A percentile compares a stretch with the other conserved stretches of the same genome.
Conservation (phyloP, 2,888 invertebrate species). For the Scaptomyza polygonia region DNA sequence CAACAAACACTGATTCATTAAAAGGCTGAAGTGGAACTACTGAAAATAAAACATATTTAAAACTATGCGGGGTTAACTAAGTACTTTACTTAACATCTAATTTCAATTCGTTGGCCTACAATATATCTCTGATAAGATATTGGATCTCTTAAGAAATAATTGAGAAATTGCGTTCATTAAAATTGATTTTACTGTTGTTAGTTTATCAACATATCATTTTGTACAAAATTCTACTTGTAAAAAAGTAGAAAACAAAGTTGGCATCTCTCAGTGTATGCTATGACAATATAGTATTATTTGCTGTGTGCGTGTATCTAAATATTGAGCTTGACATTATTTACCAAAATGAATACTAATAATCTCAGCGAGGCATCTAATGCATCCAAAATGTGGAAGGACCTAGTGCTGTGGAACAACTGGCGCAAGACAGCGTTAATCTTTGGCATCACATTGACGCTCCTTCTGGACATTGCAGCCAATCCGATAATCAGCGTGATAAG, state of each 20-base stretch:
- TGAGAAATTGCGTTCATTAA: too few species aligned
- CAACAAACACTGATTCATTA: too few species aligned
- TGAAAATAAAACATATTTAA: too few species aligned
- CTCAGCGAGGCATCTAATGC: not conserved
- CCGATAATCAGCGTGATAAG: constrained; percentile 55
- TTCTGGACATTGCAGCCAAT: constrained; percentile 42
- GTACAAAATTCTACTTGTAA: not conserved
- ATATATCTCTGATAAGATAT: too few species aligned
- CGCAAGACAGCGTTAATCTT: constrained; percentile 38
- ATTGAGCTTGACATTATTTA: not conserved
- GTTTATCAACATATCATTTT: not conserved
- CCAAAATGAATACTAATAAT: constrained; percentile 23
- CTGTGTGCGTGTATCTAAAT: not conserved
- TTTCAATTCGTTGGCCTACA: too few species aligned
- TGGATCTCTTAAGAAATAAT: too few species aligned
- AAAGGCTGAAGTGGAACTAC: too few species aligned
- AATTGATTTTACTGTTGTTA: too few species aligned
- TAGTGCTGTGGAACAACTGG: constrained; percentile 56
- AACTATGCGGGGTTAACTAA: too few species aligned
- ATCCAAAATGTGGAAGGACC: constrained; percentile 8
- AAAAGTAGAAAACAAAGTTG: constrained; percentile 14
- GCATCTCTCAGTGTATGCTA: constrained; percentile 1
- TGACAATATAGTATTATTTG: not conserved
- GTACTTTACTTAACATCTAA: too few species aligned
- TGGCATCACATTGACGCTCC: constrained; percentile 30